Conservation (phyloP, 2,888 invertebrate species). For the Torymus auratus region DNA sequence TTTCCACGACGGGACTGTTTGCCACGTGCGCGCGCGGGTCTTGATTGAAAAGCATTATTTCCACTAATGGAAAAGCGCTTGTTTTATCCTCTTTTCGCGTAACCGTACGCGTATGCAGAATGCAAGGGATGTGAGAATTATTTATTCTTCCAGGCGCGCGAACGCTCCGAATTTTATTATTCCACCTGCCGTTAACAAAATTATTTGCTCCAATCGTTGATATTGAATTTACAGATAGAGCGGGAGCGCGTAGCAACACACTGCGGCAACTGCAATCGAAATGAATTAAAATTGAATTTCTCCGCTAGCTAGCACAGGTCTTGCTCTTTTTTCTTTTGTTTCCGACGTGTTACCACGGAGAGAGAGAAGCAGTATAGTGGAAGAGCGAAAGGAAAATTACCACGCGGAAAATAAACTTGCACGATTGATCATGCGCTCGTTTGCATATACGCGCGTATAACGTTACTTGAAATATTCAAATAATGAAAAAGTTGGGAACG, state of each 20-base stretch:
- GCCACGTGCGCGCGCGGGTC: neutral
- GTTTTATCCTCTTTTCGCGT: neutral
- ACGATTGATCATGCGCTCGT: constrained; percentile 23
- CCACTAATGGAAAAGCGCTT: constrained; percentile 32
- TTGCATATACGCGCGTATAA: too few relatives aligned
- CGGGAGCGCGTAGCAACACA: neutral
- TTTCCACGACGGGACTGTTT: too few relatives aligned
- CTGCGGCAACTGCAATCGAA: constrained; percentile 20
- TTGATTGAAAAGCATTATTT: constrained; percentile 17
- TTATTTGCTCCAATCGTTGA: constrained; percentile 38
- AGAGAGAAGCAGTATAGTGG: neutral
- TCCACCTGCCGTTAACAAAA: constrained; percentile 26
- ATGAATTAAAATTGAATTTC: constrained; percentile 43
- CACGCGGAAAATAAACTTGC: neutral
- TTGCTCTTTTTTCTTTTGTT: neutral
- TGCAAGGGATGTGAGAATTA: constrained; percentile 1
- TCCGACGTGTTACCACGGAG: neutral
- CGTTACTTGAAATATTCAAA: too few relatives aligned
- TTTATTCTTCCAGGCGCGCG: constrained; percentile 13
- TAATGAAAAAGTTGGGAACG: too few relatives aligned
- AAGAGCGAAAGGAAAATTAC: constrained; percentile 2
- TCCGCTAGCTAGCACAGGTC: neutral
- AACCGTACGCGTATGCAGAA: neutral
- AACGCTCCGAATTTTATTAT: constrained; percentile 29
- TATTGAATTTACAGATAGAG: constrained; percentile 35